phyloP scores from a whole-genome alignment of 1,140 invertebrate genomes.

The Drosophila pandora region DNA sequence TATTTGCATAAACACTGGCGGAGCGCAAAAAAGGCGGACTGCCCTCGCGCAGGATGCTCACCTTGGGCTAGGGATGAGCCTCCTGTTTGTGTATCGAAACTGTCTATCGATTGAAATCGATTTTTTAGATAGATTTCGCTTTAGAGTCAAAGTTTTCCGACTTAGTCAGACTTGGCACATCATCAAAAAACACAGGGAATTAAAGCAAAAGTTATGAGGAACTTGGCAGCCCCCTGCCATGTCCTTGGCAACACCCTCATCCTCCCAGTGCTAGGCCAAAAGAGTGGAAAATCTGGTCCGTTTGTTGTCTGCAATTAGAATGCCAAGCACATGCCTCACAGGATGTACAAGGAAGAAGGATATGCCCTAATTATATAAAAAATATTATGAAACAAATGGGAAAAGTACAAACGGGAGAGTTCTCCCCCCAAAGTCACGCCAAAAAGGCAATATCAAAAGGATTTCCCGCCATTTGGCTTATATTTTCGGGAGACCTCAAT shows the following conservation, averaged over 20 bases:
- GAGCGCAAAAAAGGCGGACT: slow-evolving; percentile 22
- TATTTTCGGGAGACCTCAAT: neutral
- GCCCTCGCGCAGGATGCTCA: neutral
- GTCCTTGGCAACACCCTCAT: neutral
- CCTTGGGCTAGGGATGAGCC: neutral
- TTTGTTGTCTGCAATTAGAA: slow-evolving; percentile 5
- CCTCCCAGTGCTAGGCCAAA: neutral
- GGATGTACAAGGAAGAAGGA: neutral
- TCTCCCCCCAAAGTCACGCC: too few species aligned
- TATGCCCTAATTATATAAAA: neutral
- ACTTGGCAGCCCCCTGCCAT: neutral
- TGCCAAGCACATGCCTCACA: neutral
- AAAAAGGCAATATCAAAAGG: too few species aligned
- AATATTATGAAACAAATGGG: too few species aligned
- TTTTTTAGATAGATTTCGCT: neutral
- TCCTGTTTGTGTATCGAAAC: neutral
- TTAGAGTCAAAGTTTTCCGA: too few species aligned
- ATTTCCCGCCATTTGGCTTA: neutral
- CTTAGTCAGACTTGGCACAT: too few species aligned
- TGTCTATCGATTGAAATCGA: neutral
- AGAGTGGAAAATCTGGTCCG: too few species aligned
- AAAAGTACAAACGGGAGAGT: too few species aligned
- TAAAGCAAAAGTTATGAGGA: too few species aligned
- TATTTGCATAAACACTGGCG: slow-evolving; percentile 70
- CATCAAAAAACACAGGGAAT: too few species aligned